Base-by-base conservation (phyloP, 2,113 vertebrate species). In the Bubo blakistoni region DNA sequence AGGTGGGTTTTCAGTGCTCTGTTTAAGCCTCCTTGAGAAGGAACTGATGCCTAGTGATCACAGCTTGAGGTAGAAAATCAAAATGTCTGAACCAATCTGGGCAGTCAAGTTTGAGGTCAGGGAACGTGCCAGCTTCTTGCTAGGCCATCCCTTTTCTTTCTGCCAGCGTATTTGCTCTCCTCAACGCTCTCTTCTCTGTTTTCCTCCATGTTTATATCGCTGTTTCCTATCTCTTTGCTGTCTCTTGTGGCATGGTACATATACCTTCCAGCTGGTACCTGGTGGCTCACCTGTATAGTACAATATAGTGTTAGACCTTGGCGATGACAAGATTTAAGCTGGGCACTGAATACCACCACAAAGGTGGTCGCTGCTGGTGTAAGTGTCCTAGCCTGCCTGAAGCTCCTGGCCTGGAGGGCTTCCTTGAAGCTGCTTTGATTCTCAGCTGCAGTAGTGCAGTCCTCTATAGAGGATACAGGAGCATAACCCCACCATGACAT, bases 391-490 rank as follows among this genome's bases (percentile, higher is more conserved):
- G 4, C 58, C 65, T 40, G 27, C 71, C 71, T 20, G 66, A 13
- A 67, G 30, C 52, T 57, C 18, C 44, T 40, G 73, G 20, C 36
- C 62, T 32, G 20, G 25, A 19, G 62, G 34, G 11, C 44, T 54
- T 54, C 51, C n/a, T 10, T 5, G 8, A 16, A 44, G 27, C 57
- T 49, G 34, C 62, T 18, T 8, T 42, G 54, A 6, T n/a, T 52
- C 66, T 73, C 1, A 18, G 51, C 24, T 65, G n/a, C 55, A 19
- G 54, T 3, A 5, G 10, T 18, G 59, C 29, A 5, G 30, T 7
- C 26, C 36, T 47, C 24, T 34, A 0, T 6, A 19, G 14, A 1
- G 1, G 21, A 2, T 21, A 3, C 1, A 51, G 44, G 61, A 63
- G 8, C 27, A 7, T 34, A 65, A 38, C 12, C 18, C 40, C 14